These are phyloP conservation scores for Caenorhabditis sulstoni DNA, from an alignment of 2,888 invertebrate species.

Conservation along the genomic window DNA sequence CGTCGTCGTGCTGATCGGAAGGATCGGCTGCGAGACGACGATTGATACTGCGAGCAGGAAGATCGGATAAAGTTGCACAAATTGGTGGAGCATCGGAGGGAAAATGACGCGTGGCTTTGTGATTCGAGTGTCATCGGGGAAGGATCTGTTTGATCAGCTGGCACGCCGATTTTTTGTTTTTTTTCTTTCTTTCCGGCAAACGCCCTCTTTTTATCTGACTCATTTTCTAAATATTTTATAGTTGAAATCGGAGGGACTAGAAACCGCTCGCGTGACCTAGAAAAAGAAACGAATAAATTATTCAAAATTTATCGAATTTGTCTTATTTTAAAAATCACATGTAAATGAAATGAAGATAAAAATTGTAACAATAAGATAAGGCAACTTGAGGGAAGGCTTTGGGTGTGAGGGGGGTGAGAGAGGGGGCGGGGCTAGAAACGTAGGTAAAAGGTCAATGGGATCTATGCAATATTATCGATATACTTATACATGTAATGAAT, in stretches of 20 bases:
- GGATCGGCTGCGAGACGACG: not conserved
- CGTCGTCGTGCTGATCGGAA: constrained; percentile 2
- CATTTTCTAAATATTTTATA: not conserved
- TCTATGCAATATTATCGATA: not conserved
- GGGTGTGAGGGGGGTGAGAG: not conserved
- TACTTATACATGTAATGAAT: constrained; percentile 46
- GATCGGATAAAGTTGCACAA: not conserved
- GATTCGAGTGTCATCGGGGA: not conserved
- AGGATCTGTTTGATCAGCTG: constrained; percentile 18
- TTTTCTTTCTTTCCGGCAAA: not conserved
- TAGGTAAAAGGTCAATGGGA: not conserved
- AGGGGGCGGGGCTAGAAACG: not conserved
- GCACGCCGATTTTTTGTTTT: not conserved
- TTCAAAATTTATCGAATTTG: no score
- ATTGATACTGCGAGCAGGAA: not conserved
- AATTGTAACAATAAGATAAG: constrained; percentile 12
- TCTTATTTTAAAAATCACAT: no score
- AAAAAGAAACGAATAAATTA: no score
- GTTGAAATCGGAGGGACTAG: no score
- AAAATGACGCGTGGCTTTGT: not conserved
- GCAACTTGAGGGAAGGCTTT: constrained; percentile 18
- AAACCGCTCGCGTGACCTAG: no score
- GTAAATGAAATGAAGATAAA: not conserved
- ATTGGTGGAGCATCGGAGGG: not conserved
- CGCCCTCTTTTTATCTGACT: not conserved